These are phyloP conservation scores for Chymomyza caudatula DNA, from an alignment of 2,888 invertebrate species.

Conservation along the genomic window DNA sequence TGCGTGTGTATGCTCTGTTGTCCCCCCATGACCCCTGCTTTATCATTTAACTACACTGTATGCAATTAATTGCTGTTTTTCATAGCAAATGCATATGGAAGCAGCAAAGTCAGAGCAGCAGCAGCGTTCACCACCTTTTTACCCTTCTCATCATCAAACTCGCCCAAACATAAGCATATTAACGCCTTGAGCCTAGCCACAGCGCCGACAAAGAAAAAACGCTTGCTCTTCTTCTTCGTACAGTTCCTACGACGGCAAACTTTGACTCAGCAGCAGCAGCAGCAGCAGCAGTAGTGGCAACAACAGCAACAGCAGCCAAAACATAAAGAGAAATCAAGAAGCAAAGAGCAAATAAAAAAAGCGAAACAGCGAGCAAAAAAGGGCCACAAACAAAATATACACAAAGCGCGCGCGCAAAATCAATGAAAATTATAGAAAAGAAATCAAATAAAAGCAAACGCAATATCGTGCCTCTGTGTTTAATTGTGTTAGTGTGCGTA, in stretches of 20 bases:
- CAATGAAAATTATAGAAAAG: neutral
- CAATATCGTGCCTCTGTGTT: neutral
- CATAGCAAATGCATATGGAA: neutral
- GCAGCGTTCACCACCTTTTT: neutral
- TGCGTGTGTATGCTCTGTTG: neutral
- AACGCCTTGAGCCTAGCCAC: slow-evolving; percentile 33
- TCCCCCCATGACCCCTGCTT: neutral
- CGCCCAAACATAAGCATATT: slow-evolving; percentile 32
- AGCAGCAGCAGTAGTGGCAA: slow-evolving; percentile 8
- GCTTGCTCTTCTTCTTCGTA: slow-evolving; percentile 61
- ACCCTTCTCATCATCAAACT: neutral
- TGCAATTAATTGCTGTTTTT: neutral
- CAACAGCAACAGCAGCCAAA: slow-evolving; percentile 19
- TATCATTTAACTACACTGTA: neutral
- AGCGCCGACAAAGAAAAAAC: slow-evolving; percentile 57
- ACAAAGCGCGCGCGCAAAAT: neutral
- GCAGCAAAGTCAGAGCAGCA: neutral
- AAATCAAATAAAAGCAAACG: neutral
- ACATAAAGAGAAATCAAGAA: slow-evolving; percentile 40
- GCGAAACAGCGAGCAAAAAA: slow-evolving; percentile 8
- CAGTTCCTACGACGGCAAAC: slow-evolving; percentile 57
- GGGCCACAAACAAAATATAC: slow-evolving; percentile 6
- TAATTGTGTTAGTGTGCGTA: slow-evolving; percentile 21
- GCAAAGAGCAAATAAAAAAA: slow-evolving; percentile 20
- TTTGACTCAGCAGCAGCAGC: slow-evolving; percentile 40